Evolutionary conservation across 2,888 invertebrate genomes (phyloP).

Genomic region (Hedychridium roseum): DNA sequence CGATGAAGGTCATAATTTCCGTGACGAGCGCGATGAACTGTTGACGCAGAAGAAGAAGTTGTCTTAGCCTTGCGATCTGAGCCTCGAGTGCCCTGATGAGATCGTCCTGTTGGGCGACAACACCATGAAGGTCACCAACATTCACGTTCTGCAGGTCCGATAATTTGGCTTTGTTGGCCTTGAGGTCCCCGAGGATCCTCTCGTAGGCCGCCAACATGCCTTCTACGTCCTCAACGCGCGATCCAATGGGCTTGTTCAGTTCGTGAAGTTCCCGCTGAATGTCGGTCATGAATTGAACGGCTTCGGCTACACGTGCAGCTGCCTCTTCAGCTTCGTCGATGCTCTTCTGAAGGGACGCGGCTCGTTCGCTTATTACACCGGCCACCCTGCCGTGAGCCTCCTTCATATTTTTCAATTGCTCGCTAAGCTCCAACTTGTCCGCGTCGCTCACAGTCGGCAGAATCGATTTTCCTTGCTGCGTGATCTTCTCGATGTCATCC

Average conservation of each 20-base stretch:
- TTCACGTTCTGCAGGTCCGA: conserved; percentile 80
- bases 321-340: conserved; percentile 85
- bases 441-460: conserved; percentile 83
- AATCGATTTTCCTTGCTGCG: conserved; percentile 82
- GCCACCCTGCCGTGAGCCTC: conserved; percentile 81
- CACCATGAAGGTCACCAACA: conserved; percentile 79
- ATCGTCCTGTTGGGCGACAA: conserved; percentile 85
- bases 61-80: conserved; percentile 82
- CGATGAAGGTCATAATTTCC: conserved; percentile 87
- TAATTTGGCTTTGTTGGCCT: conserved; percentile 79
- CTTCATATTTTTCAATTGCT: conserved; percentile 79
- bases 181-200: conserved; percentile 78
- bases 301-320: conserved; percentile 80
- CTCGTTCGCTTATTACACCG: conserved; percentile 79
- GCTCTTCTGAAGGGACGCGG: conserved; percentile 76
- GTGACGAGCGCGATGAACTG: conserved; percentile 87
- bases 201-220: conserved; percentile 82
- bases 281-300: conserved; percentile 79
- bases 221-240: conserved; percentile 88
- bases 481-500: conserved; percentile 77
- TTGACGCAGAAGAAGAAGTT: conserved; percentile 81
- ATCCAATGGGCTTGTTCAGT: conserved; percentile 86
- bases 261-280: conserved; percentile 86
- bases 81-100: conserved; percentile 85
- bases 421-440: conserved; percentile 83